phyloP scores from a whole-genome alignment of 2,797 vertebrate genomes.

The Gallirallus australis region DNA sequence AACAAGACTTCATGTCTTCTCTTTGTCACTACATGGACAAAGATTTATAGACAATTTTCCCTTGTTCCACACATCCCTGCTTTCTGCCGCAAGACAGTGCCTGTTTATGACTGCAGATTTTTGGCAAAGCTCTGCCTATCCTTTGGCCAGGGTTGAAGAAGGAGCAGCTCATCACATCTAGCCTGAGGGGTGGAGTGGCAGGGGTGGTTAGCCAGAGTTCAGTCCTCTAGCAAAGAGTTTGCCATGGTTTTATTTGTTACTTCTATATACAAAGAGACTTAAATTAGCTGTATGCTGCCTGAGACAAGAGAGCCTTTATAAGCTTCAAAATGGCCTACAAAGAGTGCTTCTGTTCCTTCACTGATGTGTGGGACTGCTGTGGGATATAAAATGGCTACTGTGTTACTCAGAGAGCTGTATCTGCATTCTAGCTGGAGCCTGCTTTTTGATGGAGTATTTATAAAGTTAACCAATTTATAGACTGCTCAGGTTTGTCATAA shows the following conservation, averaged over 20 bases:
- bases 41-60: neutral
- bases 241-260: neutral
- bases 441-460: neutral
- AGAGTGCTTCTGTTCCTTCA: constrained; percentile 13
- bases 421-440: neutral
- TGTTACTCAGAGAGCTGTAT: neutral
- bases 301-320: constrained; percentile 50
- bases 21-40: neutral
- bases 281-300: neutral
- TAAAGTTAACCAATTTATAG: neutral
- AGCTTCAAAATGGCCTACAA: neutral
- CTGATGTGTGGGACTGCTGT: neutral
- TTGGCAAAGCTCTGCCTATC: neutral
- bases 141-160: neutral
- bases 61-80: neutral
- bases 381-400: neutral
- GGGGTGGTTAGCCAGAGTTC: neutral
- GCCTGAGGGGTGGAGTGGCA: neutral
- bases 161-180: neutral
- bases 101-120: neutral
- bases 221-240: neutral
- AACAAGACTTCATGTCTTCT: neutral
- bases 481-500: neutral
- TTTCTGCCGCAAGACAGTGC: neutral
- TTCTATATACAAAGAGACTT: constrained; percentile 12